phyloP scores from a whole-genome alignment of 2,797 vertebrate species.

The Thamnophis elegans region DNA sequence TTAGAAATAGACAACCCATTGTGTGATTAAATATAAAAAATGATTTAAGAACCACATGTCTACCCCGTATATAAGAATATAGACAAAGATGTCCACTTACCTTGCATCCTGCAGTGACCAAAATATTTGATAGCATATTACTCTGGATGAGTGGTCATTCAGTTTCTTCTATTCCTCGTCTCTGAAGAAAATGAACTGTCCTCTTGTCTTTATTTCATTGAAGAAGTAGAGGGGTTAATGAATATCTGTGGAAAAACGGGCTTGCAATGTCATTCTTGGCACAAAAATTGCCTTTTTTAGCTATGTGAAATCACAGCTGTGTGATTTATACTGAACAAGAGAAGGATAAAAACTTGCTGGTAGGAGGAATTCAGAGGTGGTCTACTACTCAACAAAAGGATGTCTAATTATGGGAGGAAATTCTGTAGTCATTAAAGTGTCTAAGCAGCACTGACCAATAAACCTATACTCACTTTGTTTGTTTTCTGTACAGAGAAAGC shows the following conservation, averaged over 20 bases:
- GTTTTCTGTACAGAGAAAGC: slow-evolving; percentile 16
- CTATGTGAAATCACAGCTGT: neutral
- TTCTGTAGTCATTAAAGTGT: slow-evolving; percentile 1
- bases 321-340: neutral
- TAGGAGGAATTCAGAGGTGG: neutral
- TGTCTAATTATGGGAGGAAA: slow-evolving; percentile 14
- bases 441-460: slow-evolving; percentile 16
- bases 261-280: neutral
- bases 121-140: neutral
- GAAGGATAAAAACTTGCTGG: neutral
- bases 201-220: neutral
- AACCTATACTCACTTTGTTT: neutral
- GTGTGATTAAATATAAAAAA: neutral
- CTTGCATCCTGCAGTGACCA: no score
- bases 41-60: neutral
- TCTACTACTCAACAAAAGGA: neutral
- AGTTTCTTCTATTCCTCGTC: neutral
- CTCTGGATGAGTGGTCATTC: neutral
- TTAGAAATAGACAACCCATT: neutral
- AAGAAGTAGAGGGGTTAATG: neutral
- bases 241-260: neutral
- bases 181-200: neutral
- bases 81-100: neutral
- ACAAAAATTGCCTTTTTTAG: neutral
- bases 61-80: neutral